Evolutionary conservation across 1,140 invertebrate species (phyloP).

Genomic region (Drosophila paulistorum): DNA sequence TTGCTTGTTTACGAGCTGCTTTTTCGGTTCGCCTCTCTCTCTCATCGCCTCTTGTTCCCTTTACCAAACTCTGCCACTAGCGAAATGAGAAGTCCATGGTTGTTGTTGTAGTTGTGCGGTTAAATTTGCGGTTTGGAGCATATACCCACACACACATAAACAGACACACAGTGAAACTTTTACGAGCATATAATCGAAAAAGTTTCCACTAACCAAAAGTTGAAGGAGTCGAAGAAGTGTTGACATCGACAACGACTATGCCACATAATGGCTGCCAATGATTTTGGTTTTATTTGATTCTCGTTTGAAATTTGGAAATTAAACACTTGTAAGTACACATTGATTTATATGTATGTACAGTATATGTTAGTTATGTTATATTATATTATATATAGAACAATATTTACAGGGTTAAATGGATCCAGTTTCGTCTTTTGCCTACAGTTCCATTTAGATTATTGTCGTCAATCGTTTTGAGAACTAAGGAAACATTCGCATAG

Average conservation of each 20-base stretch:
- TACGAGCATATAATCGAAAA: slow-evolving; percentile 81
- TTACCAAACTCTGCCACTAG: slow-evolving; percentile 52
- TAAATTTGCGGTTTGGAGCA: slow-evolving; percentile 61
- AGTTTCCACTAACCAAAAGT: slow-evolving; percentile 53
- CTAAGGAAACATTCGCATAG: no score
- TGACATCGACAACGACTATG: slow-evolving; percentile 36
- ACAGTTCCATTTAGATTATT: no score
- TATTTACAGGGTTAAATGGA: no score
- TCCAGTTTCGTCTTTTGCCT: no score
- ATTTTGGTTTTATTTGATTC: slow-evolving; percentile 21
- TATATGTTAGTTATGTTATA: no score
- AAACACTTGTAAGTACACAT: slow-evolving; percentile 6
- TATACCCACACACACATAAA: slow-evolving; percentile 54
- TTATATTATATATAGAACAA: no score
- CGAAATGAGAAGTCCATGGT: slow-evolving; percentile 42
- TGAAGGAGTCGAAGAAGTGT: slow-evolving; percentile 23
- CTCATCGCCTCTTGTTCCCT: slow-evolving; percentile 30
- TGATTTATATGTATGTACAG: no score
- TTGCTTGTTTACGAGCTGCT: slow-evolving; percentile 80
- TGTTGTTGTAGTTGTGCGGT: slow-evolving; percentile 60
- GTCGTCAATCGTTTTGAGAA: no score
- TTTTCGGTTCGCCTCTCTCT: no score
- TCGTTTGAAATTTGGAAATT: slow-evolving; percentile 26
- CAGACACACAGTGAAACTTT: slow-evolving; percentile 56
- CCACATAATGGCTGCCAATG: slow-evolving; percentile 8